Evolutionary conservation across 2,797 vertebrate genomes (phyloP).

Genomic region (Sorex maritimensis): DNA sequence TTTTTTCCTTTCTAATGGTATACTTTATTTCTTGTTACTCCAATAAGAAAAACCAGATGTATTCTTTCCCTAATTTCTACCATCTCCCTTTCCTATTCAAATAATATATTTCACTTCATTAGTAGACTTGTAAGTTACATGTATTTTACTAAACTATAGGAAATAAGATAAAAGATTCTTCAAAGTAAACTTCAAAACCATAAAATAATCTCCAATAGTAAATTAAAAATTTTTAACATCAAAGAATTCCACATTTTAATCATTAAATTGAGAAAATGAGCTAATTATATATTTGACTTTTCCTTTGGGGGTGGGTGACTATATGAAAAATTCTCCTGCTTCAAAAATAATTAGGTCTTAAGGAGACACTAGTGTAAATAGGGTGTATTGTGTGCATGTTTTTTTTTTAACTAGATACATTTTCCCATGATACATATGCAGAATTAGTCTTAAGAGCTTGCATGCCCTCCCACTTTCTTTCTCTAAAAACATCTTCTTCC

Average conservation of each 20-base stretch:
- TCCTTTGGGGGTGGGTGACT: neutral
- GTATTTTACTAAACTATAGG: slow-evolving; percentile 83
- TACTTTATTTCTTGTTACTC: slow-evolving; percentile 66
- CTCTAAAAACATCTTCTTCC: slow-evolving; percentile 65
- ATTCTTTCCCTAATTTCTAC: slow-evolving; percentile 19
- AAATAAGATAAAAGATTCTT: slow-evolving; percentile 86
- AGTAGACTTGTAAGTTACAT: slow-evolving; percentile 74
- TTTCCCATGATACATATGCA: slow-evolving; percentile 55
- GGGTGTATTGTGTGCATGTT: slow-evolving; percentile 73
- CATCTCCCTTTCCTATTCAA: slow-evolving; percentile 82
- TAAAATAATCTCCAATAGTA: slow-evolving; percentile 87
- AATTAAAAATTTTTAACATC: slow-evolving; percentile 87
- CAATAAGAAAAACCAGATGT: slow-evolving; percentile 77
- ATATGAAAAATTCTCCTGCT: slow-evolving; percentile 75
- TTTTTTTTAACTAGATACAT: slow-evolving; percentile 73
- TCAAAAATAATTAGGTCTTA: slow-evolving; percentile 78
- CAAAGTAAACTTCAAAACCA: slow-evolving; percentile 87
- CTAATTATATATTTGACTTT: slow-evolving; percentile 60
- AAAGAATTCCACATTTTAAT: slow-evolving; percentile 84
- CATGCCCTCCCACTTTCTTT: slow-evolving; percentile 67
- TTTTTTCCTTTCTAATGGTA: slow-evolving; percentile 68
- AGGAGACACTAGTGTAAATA: slow-evolving; percentile 82
- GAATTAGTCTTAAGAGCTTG: slow-evolving; percentile 74
- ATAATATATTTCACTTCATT: slow-evolving; percentile 84
- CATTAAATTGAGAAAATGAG: slow-evolving; percentile 47